Percentiles rank a stretch among this genome's conserved stretches.
Conservation (phyloP, 2,888 invertebrate species). For the Allygus modestus region DNA sequence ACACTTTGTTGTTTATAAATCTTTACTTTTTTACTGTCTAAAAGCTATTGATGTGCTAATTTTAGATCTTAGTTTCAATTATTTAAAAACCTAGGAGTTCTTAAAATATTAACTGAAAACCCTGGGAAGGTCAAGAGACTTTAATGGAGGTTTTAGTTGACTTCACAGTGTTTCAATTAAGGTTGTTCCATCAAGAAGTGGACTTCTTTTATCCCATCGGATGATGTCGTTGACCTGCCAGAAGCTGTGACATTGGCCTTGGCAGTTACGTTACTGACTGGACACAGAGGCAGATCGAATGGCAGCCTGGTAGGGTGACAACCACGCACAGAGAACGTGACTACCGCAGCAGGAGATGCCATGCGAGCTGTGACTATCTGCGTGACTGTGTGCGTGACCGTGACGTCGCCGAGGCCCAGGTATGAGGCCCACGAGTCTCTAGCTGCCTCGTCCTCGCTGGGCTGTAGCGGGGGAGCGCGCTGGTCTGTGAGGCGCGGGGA, state of each 20-base stretch:
- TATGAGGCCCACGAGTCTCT: constrained; percentile 73
- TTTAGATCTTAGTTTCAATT: no score
- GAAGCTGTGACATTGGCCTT: neutral
- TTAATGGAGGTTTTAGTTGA: no score
- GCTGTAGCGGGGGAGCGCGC: constrained; percentile 84
- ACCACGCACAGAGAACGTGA: constrained; percentile 74
- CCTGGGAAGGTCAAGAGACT: no score
- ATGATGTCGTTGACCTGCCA: neutral
- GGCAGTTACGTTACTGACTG: neutral
- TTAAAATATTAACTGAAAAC: no score
- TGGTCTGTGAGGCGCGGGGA: neutral
- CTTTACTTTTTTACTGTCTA: no score
- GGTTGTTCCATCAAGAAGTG: constrained; percentile 9
- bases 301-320: constrained; percentile 74
- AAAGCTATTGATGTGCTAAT: no score
- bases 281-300: constrained; percentile 72
- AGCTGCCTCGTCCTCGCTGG: constrained; percentile 77
- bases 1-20: no score
- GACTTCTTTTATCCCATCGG: neutral
- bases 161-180: no score
- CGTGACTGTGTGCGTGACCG: constrained; percentile 73
- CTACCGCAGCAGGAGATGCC: constrained; percentile 73
- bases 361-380: constrained; percentile 71
- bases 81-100: no score
- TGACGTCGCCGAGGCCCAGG: constrained; percentile 73